phyloP scores from a whole-genome alignment of 2,888 invertebrate species.

The Laothoe populi region DNA sequence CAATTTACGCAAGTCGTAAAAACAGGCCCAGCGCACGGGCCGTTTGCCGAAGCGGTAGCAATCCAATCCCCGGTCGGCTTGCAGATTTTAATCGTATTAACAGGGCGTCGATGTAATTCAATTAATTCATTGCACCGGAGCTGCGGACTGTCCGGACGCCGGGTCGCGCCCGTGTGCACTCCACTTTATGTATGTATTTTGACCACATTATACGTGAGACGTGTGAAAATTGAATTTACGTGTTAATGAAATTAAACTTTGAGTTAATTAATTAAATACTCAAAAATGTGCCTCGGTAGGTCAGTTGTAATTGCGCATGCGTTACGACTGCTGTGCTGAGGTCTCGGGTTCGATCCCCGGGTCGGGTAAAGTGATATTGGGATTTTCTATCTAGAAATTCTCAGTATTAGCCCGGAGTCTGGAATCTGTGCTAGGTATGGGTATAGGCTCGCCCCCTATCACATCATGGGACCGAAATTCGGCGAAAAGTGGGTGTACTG shows the following conservation, averaged over 20 bases:
- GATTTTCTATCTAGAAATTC: too few species aligned
- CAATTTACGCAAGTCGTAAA: slow-evolving; percentile 48
- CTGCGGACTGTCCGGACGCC: slow-evolving; percentile 30
- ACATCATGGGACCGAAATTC: too few species aligned
- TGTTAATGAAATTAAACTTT: not conserved
- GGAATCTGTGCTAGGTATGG: too few species aligned
- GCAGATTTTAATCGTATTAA: slow-evolving; percentile 71
- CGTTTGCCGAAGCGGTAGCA: slow-evolving; percentile 33
- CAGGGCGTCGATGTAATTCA: slow-evolving; percentile 65
- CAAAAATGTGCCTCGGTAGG: too few species aligned
- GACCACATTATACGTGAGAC: not conserved
- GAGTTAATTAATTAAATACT: too few species aligned
- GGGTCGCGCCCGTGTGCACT: slow-evolving; percentile 24
- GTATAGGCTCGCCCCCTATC: too few species aligned
- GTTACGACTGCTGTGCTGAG: too few species aligned
- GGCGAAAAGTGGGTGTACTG: too few species aligned
- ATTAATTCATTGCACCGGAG: slow-evolving; percentile 62
- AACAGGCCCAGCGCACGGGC: slow-evolving; percentile 38
- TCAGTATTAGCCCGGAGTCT: too few species aligned
- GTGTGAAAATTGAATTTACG: not conserved
- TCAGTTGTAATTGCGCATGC: too few species aligned
- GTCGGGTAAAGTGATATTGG: too few species aligned
- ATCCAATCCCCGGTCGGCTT: slow-evolving; percentile 51
- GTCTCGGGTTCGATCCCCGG: too few species aligned
- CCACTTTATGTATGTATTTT: slow-evolving; percentile 15